A percentile compares a stretch with the other conserved stretches of the same genome.
phyloP scores from a whole-genome alignment of 1,140 invertebrate genomes.

The Onthophagus taurus region DNA sequence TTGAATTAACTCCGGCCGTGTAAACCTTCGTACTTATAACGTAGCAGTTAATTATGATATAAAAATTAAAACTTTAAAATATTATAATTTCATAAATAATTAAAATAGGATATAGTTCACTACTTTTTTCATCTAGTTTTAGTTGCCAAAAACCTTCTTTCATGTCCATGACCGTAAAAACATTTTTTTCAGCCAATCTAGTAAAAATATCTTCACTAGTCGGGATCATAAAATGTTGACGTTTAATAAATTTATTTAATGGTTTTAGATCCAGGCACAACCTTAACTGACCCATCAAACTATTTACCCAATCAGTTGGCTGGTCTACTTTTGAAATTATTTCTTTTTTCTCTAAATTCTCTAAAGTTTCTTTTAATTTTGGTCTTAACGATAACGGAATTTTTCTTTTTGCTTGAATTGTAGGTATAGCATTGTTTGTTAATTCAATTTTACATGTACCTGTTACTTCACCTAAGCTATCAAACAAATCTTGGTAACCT shows the following conservation, averaged over 20 bases:
- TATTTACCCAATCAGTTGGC: slow-evolving; percentile 36
- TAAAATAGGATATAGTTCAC: too few relatives aligned
- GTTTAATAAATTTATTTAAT: slow-evolving; percentile 35
- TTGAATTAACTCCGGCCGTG: too few relatives aligned
- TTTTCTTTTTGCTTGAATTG: slow-evolving; percentile 1
- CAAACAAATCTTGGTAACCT: neutral
- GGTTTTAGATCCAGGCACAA: slow-evolving; percentile 38
- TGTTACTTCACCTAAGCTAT: slow-evolving; percentile 7
- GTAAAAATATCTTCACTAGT: slow-evolving; percentile 27
- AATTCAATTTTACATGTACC: neutral
- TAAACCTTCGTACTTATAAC: too few relatives aligned
- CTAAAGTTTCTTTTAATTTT: neutral
- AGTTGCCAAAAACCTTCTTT: slow-evolving; percentile 26
- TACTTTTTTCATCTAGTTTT: slow-evolving; percentile 26
- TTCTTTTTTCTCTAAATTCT: neutral
- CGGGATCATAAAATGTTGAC: slow-evolving; percentile 29
- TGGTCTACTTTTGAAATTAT: slow-evolving; percentile 15
- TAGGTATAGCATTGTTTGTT: neutral
- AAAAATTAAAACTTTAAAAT: too few relatives aligned
- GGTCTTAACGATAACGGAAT: neutral
- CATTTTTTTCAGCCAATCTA: slow-evolving; percentile 11
- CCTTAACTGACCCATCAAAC: slow-evolving; percentile 32
- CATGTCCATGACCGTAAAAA: slow-evolving; percentile 23
- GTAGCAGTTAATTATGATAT: too few relatives aligned
- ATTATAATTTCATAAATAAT: too few relatives aligned